Base-by-base conservation (phyloP, 2,888 invertebrate genomes). In the Scaptomyza caliginosa region DNA sequence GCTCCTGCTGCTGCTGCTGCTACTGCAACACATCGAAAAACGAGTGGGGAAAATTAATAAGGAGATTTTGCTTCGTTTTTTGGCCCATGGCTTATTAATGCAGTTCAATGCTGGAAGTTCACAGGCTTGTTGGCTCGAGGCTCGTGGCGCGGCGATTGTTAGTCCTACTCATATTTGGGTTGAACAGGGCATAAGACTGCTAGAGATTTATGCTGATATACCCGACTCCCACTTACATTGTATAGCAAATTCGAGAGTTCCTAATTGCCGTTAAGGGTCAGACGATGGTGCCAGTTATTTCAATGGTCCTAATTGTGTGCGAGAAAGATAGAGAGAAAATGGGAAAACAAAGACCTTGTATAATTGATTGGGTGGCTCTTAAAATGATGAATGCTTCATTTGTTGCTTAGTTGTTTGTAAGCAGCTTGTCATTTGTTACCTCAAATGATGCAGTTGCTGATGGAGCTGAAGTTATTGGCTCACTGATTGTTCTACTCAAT, bases 331-430 rank as follows among this genome's bases (percentile, higher is more conserved):
- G 48, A 17, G 39, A 30, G 52, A 34, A 6, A 32, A 32, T 34
- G 34, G 3, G 16, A 8, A 19, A 57, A 60, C 62, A 67, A 55
- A 57, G 55, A 48, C 16, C 43, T 32, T 42, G 75, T 32, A 36
- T 75, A 73, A 73, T 75, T 73, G 71, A 73, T 73, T 73, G 75
- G 66, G 66, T 75, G 75, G 71, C 66, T 62, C 51, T 75, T 56
- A 78, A 75, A 72, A 82, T 75, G 78, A 75, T 75, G 77, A 46
- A 82, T 82, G 79, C 82, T 72, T 75, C 72, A 79, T 84, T 79
- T 77, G 82, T 75, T 79, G 75, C 82, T 68, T 66, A 71, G 68
- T 65, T 77, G 64, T 63, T 67, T 50, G 63, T 60, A 46, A 71
- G 74, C 74, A 64, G 64, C 59, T 69, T 69, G 66, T 60, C 66